Base-by-base conservation (phyloP, 2,113 vertebrate species). In the Pelecanus crispus region DNA sequence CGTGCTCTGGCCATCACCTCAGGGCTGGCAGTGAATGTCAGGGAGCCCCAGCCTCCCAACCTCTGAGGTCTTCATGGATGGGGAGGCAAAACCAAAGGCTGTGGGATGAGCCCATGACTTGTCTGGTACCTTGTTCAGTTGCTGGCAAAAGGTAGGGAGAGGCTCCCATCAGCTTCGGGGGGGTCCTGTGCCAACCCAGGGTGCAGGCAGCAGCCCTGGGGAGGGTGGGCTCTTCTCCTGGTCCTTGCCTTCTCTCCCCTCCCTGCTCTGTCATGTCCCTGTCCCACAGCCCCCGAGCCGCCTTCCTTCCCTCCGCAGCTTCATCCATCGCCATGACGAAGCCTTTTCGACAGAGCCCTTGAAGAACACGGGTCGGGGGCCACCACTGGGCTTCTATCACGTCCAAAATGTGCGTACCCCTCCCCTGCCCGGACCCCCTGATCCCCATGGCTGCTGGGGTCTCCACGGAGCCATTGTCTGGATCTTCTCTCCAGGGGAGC, bases 291-390 rank as follows among this genome's bases (percentile, higher is more conserved):
- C n/a, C 4, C 49, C 34, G 5, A 81, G 9, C 38, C 49, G 15
- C 21, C 38, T 42, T 78, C 42, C 66, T 52, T 74, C 87, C 75
- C 18, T 96, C 88, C 65, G 15, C 96, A 99, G 99, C 91, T 99
- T 99, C 95, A 99, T 99, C 95, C 99, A 99, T 96, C 99, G 99
- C 45, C 99, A 99, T 0, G 99, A 99, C 0, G 99, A 99, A 96
- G 99, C 99, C 92, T 99, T 99, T 97, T 99, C 99, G 5, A 99
- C 99, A 2, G 99, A 99, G 52, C 99, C 99, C 10, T 96, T 99
- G 88, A 99, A 99, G 97, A 99, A 99, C 98, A 99, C 99, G 0
- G 99, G 99, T 49, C 98, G 98, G 15, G 99, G 99, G 4, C 99
- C 99, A 34, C 99, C 99, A 0, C 98, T 99, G 6, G 99, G 99